Evolutionary conservation across 2,113 vertebrate genomes (phyloP).

Genomic region (Arvicanthis niloticus): DNA sequence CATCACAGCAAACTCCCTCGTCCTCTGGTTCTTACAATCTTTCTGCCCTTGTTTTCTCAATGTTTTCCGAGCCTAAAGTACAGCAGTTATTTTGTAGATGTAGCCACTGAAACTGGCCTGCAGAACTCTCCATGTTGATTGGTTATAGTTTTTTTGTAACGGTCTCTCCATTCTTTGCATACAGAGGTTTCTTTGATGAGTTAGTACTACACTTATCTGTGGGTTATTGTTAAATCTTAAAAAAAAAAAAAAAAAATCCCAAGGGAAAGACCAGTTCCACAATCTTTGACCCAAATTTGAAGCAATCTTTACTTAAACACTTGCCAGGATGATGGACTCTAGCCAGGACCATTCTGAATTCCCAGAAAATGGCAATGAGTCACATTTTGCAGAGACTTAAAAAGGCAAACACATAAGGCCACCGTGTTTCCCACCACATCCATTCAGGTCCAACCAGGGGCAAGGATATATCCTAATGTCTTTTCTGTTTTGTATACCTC

Average conservation of each 20-base stretch:
- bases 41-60: not conserved
- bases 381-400: not conserved
- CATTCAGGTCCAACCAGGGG: not conserved
- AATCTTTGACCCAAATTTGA: not conserved
- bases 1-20: not conserved
- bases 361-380: not conserved
- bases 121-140: not conserved
- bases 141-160: not conserved
- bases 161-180: not conserved
- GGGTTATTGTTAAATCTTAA: not conserved
- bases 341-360: not conserved
- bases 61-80: not conserved
- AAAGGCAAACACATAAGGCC: not conserved
- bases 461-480: not conserved
- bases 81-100: not conserved
- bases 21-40: not conserved
- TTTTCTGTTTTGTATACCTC: not conserved
- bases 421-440: not conserved
- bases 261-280: not conserved
- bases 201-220: not conserved
- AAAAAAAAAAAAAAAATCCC: not conserved
- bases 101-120: not conserved
- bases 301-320: not conserved
- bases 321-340: not conserved
- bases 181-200: not conserved